A percentile compares a stretch with the other conserved stretches of the same genome.
These are phyloP conservation scores for Monoplex corrugatus DNA, from an alignment of 2,888 invertebrate genomes.

Conservation along the genomic window DNA sequence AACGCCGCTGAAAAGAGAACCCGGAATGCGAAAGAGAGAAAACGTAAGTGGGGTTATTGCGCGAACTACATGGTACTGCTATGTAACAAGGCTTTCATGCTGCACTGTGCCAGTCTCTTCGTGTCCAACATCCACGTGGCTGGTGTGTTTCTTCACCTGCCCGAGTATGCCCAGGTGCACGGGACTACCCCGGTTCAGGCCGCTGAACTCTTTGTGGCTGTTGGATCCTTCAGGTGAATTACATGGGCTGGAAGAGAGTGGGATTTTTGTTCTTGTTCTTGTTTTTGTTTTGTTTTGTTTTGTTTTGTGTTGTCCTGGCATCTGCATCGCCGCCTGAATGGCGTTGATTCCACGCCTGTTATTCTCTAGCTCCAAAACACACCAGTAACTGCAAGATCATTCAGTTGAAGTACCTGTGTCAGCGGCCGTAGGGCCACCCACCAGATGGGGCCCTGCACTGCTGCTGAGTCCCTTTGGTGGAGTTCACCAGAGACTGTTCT, in stretches of 20 bases:
- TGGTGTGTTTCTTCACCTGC: constrained; percentile 34
- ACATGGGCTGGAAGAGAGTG: too few relatives aligned
- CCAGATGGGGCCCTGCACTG: too few relatives aligned
- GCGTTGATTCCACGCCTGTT: too few relatives aligned
- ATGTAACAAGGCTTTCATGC: background rate
- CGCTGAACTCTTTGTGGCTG: constrained; percentile 34
- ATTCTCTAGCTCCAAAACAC: too few relatives aligned
- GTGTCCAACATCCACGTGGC: background rate
- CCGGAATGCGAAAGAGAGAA: background rate
- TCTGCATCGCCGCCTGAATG: background rate
- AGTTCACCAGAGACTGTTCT: too few relatives aligned
- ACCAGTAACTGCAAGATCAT: too few relatives aligned
- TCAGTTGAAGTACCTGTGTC: too few relatives aligned
- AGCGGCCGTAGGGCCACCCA: too few relatives aligned
- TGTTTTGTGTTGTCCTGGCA: background rate
- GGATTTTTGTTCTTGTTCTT: background rate
- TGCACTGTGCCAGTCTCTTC: constrained; percentile 27
- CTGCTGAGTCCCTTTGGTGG: too few relatives aligned
- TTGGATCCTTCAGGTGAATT: constrained; percentile 32
- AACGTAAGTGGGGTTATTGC: background rate
- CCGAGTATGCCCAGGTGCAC: constrained; percentile 10
- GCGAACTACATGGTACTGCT: background rate
- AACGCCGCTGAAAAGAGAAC: background rate
- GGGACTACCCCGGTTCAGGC: constrained; percentile 10
- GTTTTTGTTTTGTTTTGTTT: background rate